Base-by-base conservation (phyloP, 2,888 invertebrate species). In the Chrysomela aeneicollis region DNA sequence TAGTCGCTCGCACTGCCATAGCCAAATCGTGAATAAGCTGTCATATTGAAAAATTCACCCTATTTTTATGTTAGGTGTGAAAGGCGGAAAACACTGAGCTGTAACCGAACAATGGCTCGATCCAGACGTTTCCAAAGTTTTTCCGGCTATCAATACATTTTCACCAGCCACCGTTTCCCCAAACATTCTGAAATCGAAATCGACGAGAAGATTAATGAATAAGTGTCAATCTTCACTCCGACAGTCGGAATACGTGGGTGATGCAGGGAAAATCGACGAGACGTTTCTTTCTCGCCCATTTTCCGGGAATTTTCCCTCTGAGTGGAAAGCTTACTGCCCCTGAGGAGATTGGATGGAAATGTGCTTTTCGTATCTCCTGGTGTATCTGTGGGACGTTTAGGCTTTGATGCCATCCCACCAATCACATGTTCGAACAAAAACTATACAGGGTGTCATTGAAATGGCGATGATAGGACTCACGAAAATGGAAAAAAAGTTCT, bases 141-240 rank as follows among this genome's bases (percentile, higher is more conserved):
- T 15, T 18, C 35, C 53, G 18, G 35, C 21, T 42, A 42, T 55
- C 42, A 55, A 37, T 62, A 62, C 66, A 53, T 59, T 60, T 46
- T 57, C 55, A 61, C 47, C 54, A 54, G 61, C 61, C 50, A 54
- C 55, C 60, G 42, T 61, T 60, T 42, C 52, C 37, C 35, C 35
- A 30, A 42, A 61, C 17, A 61, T 62, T 61, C 50, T 49, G 21
- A 54, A 61, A 68, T 59, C 42, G 22, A 54, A 61, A 68, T 59
- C 57, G 63, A 47, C 63, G 60, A 60, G 60, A 52, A 61, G 67
- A 68, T 70, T 70, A 66, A 66, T 70, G 66, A 46, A 57, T 26
- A 57, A 47, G 42, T 57, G 42, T 26, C 57, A 17, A 46, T 37
- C 22, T 32, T 19, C 17, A 46, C 21, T 21, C 21, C 17, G n/a